Evolutionary conservation across 2,888 invertebrate genomes (phyloP).

Genomic region (Lomographa bimaculata): DNA sequence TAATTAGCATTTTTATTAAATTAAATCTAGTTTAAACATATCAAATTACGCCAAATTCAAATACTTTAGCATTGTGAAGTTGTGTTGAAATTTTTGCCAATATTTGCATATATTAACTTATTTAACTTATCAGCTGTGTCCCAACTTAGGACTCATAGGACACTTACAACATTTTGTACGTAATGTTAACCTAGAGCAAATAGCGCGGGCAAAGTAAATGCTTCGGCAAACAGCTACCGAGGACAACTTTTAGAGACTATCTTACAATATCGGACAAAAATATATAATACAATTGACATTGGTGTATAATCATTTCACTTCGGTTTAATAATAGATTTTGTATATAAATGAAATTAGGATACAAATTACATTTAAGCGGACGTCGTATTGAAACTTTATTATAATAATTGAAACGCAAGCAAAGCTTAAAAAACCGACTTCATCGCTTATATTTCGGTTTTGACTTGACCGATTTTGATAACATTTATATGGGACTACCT

Average conservation of each 20-base stretch:
- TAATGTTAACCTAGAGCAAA: conserved; percentile 41
- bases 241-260: conserved; percentile 28
- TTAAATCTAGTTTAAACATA: too few relatives aligned
- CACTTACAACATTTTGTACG: conserved; percentile 49
- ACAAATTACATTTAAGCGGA: too few relatives aligned
- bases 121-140: conserved; percentile 42
- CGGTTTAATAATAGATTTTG: too few relatives aligned
- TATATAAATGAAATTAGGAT: too few relatives aligned
- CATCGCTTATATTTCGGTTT: too few relatives aligned
- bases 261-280: conserved; percentile 17
- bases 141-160: conserved; percentile 28
- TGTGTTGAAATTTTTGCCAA: conserved; percentile 51
- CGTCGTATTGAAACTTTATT: too few relatives aligned
- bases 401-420: too few relatives aligned
- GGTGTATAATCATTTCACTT: not conserved
- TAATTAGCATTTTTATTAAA: conserved; percentile 8
- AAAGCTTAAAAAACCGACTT: too few relatives aligned
- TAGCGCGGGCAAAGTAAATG: conserved; percentile 38
- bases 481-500: too few relatives aligned
- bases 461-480: too few relatives aligned
- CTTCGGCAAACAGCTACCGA: conserved; percentile 36
- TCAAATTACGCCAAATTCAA: too few relatives aligned
- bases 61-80: too few relatives aligned
- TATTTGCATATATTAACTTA: conserved; percentile 61
- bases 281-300: conserved; percentile 10